A percentile compares a stretch with the other conserved stretches of the same genome.
Evolutionary conservation across 2,888 invertebrate genomes (phyloP).

Genomic region (Pyrrhopygopsis socrates): DNA sequence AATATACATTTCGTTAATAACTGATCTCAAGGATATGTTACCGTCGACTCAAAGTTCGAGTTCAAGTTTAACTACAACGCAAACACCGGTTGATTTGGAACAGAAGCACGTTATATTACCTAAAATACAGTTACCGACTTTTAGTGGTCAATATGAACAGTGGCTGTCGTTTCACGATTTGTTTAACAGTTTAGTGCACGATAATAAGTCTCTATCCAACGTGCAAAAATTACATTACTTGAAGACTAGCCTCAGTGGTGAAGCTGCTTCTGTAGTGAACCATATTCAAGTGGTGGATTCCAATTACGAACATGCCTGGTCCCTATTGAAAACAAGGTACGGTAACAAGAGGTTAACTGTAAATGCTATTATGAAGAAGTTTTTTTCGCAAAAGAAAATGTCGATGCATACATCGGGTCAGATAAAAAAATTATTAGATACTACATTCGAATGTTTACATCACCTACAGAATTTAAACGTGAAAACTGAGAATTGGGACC

Average conservation of each 20-base stretch:
- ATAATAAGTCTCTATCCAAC: conserved; percentile 11
- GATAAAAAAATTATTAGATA: conserved; percentile 56
- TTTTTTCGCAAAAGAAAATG: conserved; percentile 35
- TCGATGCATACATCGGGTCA: conserved; percentile 15
- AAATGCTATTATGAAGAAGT: conserved; percentile 37
- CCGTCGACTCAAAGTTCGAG: neutral
- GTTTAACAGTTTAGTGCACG: conserved; percentile 52
- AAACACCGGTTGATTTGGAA: neutral
- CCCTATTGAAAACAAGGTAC: conserved; percentile 25
- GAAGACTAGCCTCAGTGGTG: conserved; percentile 47
- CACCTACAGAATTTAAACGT: conserved; percentile 28
- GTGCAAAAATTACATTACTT: conserved; percentile 59
- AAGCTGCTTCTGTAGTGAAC: conserved; percentile 51
- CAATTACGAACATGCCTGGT: conserved; percentile 62
- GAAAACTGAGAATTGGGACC: conserved; percentile 65
- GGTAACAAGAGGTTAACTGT: conserved; percentile 44
- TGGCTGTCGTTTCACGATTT: conserved; percentile 62
- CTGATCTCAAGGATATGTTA: neutral
- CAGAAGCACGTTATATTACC: conserved; percentile 31
- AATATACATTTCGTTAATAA: conserved; percentile 3
- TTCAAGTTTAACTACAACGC: neutral
- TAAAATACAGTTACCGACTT: conserved; percentile 55
- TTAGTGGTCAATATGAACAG: conserved; percentile 50
- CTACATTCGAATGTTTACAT: conserved; percentile 51
- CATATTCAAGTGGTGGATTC: conserved; percentile 45